Percentiles rank a stretch among this genome's conserved stretches.
Evolutionary conservation across 1,140 invertebrate species (phyloP).

Genomic region (Drosophila littoralis): DNA sequence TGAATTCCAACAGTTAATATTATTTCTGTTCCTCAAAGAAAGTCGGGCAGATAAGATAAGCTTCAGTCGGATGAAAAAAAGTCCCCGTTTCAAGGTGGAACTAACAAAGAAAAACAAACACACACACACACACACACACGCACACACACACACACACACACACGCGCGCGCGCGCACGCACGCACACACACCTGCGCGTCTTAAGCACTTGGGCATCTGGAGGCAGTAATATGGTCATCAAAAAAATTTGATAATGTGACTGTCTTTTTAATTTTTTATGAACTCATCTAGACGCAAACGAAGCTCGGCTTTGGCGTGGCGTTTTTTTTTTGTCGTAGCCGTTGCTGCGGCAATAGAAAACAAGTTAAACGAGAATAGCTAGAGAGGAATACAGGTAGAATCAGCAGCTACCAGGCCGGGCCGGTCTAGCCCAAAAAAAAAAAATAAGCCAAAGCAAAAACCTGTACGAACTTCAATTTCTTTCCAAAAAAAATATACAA

Average conservation of each 20-base stretch:
- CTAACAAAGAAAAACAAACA: slow-evolving; percentile 5
- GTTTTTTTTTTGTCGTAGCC: slow-evolving; percentile 5
- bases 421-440: slow-evolving; percentile 3
- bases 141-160: background rate
- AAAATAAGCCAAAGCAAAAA: slow-evolving; percentile 28
- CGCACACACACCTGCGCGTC: background rate
- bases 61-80: slow-evolving; percentile 6
- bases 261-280: slow-evolving; percentile 21
- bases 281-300: slow-evolving; percentile 43
- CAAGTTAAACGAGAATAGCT: slow-evolving; percentile 58
- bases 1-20: slow-evolving; percentile 1
- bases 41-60: background rate
- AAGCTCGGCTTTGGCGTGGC: slow-evolving; percentile 9
- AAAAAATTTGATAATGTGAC: slow-evolving; percentile 30
- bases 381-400: slow-evolving; percentile 1
- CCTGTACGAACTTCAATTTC: slow-evolving; percentile 56
- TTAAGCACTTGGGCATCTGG: background rate
- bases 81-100: slow-evolving; percentile 14
- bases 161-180: background rate
- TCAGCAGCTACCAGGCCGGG: background rate
- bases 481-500: slow-evolving; percentile 17
- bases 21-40: background rate
- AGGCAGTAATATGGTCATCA: slow-evolving; percentile 25
- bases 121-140: background rate
- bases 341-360: slow-evolving; percentile 39